These are phyloP conservation scores for Endomychus coccineus DNA, from an alignment of 2,888 invertebrate species.

Conservation along the genomic window DNA sequence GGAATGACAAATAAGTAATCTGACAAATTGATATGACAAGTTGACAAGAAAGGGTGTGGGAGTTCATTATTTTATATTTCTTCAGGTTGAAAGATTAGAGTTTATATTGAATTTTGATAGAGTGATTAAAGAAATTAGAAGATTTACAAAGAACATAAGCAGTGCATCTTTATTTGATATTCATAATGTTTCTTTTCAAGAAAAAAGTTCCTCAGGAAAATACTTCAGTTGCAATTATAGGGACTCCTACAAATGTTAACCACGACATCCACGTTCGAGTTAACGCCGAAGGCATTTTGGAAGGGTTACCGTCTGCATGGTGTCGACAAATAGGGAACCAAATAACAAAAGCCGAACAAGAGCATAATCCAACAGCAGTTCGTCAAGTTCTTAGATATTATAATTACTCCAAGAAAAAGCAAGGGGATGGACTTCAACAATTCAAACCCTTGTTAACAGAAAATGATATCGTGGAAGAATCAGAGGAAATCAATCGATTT, in stretches of 20 bases:
- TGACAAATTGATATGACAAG: too few relatives aligned
- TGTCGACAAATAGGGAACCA: conserved; percentile 69
- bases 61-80: too few relatives aligned
- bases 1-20: too few relatives aligned
- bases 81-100: too few relatives aligned
- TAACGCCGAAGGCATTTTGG: conserved; percentile 76
- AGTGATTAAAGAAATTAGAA: too few relatives aligned
- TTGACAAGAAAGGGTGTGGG: too few relatives aligned
- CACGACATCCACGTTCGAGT: conserved; percentile 83
- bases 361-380: conserved; percentile 83
- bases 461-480: conserved; percentile 72
- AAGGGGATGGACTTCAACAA: conserved; percentile 58
- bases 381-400: conserved; percentile 87
- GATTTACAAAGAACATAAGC: too few relatives aligned
- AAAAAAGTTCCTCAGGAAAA: conserved; percentile 25
- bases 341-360: conserved; percentile 79
- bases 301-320: conserved; percentile 83
- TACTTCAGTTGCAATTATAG: conserved; percentile 59
- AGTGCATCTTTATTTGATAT: background rate
- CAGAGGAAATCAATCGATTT: conserved; percentile 72
- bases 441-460: conserved; percentile 79
- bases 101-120: too few relatives aligned
- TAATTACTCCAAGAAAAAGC: conserved; percentile 79
- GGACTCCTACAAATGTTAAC: conserved; percentile 76
- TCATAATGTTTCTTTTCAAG: conserved; percentile 8